phyloP scores from a whole-genome alignment of 1,140 invertebrate species.

The Drosophila ambigua region DNA sequence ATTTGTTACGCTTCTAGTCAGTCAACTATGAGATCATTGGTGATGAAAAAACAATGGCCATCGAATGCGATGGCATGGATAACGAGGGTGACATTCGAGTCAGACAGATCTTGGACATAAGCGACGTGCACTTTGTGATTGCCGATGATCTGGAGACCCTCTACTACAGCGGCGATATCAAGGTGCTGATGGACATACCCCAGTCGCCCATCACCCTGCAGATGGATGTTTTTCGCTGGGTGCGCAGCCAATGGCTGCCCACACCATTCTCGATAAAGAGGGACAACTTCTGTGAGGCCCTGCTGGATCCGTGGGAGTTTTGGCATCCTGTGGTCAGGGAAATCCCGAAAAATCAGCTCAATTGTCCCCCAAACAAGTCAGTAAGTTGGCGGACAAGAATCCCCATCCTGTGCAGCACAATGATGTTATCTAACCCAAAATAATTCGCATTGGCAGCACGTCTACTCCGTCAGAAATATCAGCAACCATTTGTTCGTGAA shows the following conservation, averaged over 20 bases:
- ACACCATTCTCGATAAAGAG: slow-evolving; percentile 31
- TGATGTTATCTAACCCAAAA: too few species aligned
- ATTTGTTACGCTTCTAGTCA: neutral
- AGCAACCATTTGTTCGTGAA: slow-evolving; percentile 42
- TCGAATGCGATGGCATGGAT: slow-evolving; percentile 22
- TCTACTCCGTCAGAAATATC: slow-evolving; percentile 40
- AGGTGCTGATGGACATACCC: slow-evolving; percentile 10
- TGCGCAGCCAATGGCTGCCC: slow-evolving; percentile 42
- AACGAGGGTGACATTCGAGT: slow-evolving; percentile 24
- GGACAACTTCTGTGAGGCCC: slow-evolving; percentile 33
- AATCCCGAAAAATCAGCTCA: slow-evolving; percentile 16
- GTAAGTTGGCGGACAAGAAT: slow-evolving; percentile 20
- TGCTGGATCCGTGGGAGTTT: slow-evolving; percentile 37
- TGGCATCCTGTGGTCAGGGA: slow-evolving; percentile 28
- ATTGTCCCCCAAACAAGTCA: slow-evolving; percentile 50
- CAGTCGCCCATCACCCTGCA: slow-evolving; percentile 27
- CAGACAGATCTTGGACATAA: slow-evolving; percentile 32
- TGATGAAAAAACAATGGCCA: slow-evolving; percentile 34
- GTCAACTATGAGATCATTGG: slow-evolving; percentile 39
- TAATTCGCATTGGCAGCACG: slow-evolving; percentile 5
- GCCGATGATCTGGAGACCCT: slow-evolving; percentile 42
- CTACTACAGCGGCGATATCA: slow-evolving; percentile 30
- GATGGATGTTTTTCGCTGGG: slow-evolving; percentile 33
- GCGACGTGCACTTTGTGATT: neutral
- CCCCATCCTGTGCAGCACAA: neutral